Conservation (phyloP, 2,888 invertebrate genomes). For the Morpho deidamia region DNA sequence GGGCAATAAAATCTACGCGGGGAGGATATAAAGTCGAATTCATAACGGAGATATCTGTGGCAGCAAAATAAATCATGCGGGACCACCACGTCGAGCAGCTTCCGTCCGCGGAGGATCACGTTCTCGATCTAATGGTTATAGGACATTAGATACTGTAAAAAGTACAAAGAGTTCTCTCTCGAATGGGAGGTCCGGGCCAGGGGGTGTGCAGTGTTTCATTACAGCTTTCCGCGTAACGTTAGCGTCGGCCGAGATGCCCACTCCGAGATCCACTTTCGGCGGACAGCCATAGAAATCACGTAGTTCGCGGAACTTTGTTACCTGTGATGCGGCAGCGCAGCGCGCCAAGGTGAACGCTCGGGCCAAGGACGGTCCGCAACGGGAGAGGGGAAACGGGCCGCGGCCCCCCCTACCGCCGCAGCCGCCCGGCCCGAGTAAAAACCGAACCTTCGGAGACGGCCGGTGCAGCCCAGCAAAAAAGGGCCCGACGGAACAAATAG, state of each 20-base stretch:
- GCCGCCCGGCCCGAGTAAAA: constrained; percentile 57
- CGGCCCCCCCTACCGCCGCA: constrained; percentile 34
- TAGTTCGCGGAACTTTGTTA: constrained; percentile 78
- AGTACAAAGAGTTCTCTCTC: constrained; percentile 26
- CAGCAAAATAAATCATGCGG: constrained; percentile 26
- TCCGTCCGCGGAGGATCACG: constrained; percentile 31
- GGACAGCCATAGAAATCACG: constrained; percentile 74
- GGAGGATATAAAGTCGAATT: constrained; percentile 40
- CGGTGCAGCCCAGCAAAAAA: constrained; percentile 69
- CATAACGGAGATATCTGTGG: constrained; percentile 43
- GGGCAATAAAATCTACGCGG: constrained; percentile 46
- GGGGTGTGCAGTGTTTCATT: constrained; percentile 54
- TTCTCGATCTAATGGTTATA: constrained; percentile 31
- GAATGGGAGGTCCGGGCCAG: constrained; percentile 28
- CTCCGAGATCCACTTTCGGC: constrained; percentile 61
- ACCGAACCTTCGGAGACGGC: constrained; percentile 65
- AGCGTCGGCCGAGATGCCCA: constrained; percentile 47
- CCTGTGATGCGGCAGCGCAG: constrained; percentile 73
- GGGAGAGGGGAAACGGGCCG: constrained; percentile 60
- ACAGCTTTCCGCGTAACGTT: constrained; percentile 58
- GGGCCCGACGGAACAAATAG: constrained; percentile 73
- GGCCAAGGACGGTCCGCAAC: constrained; percentile 73
- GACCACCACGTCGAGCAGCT: constrained; percentile 58
- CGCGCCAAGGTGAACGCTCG: constrained; percentile 77
- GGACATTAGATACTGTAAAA: constrained; percentile 34